phyloP scores from a whole-genome alignment of 1,140 invertebrate genomes.

The Diorhabda sublineata region DNA sequence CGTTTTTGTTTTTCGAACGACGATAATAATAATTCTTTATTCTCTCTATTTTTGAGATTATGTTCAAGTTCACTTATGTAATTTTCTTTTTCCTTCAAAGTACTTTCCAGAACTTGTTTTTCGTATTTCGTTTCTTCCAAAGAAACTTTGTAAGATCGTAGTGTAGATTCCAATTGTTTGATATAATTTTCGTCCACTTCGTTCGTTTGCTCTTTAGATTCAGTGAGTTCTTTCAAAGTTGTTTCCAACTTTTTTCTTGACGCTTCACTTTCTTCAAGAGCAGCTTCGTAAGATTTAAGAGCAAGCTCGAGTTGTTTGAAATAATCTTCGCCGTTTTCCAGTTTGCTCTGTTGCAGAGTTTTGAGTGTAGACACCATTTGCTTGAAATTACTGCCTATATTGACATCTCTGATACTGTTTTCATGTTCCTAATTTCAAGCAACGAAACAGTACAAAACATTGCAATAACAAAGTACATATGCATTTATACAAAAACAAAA shows the following conservation, averaged over 20 bases:
- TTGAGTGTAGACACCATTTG: too few relatives aligned
- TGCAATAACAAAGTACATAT: conserved; percentile 10
- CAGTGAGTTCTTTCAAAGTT: too few relatives aligned
- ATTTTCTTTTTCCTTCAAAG: conserved; percentile 24
- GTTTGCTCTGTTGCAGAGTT: conserved; percentile 4
- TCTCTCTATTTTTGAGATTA: conserved; percentile 18
- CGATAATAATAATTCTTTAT: conserved; percentile 10
- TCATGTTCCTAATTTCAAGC: conserved; percentile 26
- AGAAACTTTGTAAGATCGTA: conserved; percentile 27
- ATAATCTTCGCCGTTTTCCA: not conserved
- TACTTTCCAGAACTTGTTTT: conserved; percentile 29
- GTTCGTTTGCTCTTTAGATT: too few relatives aligned
- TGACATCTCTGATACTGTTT: conserved; percentile 14
- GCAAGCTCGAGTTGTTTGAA: conserved; percentile 2
- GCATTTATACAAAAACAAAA: conserved; percentile 6
- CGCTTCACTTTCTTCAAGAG: not conserved
- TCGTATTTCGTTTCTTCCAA: conserved; percentile 30
- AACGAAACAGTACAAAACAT: conserved; percentile 19
- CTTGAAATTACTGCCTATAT: conserved; percentile 1
- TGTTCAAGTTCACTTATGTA: conserved; percentile 13
- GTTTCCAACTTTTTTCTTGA: conserved; percentile 7
- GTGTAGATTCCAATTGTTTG: conserved; percentile 27
- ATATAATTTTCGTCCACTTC: conserved; percentile 7
- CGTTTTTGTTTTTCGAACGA: conserved; percentile 32
- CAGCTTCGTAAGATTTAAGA: not conserved